Evolutionary conservation across 2,888 invertebrate genomes (phyloP).

Genomic region (Microdon myrmicae): DNA sequence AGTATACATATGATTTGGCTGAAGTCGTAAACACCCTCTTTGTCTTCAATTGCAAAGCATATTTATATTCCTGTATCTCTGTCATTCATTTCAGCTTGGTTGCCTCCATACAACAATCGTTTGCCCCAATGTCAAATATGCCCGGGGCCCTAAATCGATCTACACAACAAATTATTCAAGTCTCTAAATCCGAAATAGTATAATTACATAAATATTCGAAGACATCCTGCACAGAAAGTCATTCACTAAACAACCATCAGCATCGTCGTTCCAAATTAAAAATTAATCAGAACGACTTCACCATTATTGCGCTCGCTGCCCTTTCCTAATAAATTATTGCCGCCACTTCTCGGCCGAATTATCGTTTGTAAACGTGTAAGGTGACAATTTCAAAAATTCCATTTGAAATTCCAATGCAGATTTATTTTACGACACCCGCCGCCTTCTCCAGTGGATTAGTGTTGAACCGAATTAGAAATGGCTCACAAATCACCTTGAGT

Average conservation of each 20-base stretch:
- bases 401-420: slow-evolving; percentile 38
- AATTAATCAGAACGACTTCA: slow-evolving; percentile 34
- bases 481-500: slow-evolving; percentile 47
- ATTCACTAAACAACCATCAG: slow-evolving; percentile 29
- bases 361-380: slow-evolving; percentile 17
- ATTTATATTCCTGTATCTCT: too few relatives aligned
- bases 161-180: slow-evolving; percentile 16
- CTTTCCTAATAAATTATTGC: slow-evolving; percentile 14
- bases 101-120: too few relatives aligned
- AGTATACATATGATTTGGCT: too few relatives aligned
- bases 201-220: slow-evolving; percentile 25
- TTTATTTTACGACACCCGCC: slow-evolving; percentile 30
- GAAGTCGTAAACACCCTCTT: too few relatives aligned
- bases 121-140: too few relatives aligned
- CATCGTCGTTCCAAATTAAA: slow-evolving; percentile 25
- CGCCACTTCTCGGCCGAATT: background rate
- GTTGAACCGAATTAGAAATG: slow-evolving; percentile 40
- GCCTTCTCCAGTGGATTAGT: slow-evolving; percentile 40
- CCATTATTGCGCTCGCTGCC: slow-evolving; percentile 12
- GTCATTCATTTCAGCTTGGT: too few relatives aligned
- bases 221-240: slow-evolving; percentile 14
- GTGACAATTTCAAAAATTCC: slow-evolving; percentile 49
- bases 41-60: too few relatives aligned
- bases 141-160: slow-evolving; percentile 11
- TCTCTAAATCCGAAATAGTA: slow-evolving; percentile 1